Conservation (phyloP, 2,113 vertebrate species). For the Ahaetulla prasina region DNA sequence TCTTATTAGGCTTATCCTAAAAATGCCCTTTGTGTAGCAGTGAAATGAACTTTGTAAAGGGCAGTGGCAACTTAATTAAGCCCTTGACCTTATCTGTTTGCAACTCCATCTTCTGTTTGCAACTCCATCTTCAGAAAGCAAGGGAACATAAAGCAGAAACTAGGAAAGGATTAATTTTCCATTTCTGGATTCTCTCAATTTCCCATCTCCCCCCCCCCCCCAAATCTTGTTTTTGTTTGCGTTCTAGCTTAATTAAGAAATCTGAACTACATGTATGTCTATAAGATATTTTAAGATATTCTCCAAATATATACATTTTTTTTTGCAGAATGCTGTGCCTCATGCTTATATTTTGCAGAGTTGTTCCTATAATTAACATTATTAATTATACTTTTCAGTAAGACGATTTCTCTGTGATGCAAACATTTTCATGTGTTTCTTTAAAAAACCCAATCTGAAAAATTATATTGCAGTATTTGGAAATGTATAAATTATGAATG, state of each 20-base stretch:
- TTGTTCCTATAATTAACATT: background rate
- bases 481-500: background rate
- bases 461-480: background rate
- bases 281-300: background rate
- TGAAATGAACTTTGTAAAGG: slow-evolving; percentile 56
- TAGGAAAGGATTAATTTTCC: background rate
- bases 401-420: background rate
- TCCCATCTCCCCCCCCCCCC: background rate
- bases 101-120: slow-evolving; percentile 20
- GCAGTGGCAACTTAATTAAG: slow-evolving; percentile 49
- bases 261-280: background rate
- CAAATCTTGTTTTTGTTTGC: background rate
- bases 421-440: background rate
- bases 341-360: background rate
- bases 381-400: background rate
- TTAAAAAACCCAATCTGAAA: background rate
- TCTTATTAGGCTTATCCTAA: slow-evolving; percentile 68
- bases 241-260: background rate
- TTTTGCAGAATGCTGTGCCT: background rate
- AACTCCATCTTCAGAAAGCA: accelerated
- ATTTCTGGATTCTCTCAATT: background rate
- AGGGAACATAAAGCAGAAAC: background rate
- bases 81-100: slow-evolving; percentile 24
- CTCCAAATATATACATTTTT: background rate
- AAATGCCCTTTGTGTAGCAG: slow-evolving; percentile 58